A percentile compares a stretch with the other conserved stretches of the same genome.
These are phyloP conservation scores for Lerista edwardsae DNA, from an alignment of 2,797 vertebrate species.

Conservation along the genomic window DNA sequence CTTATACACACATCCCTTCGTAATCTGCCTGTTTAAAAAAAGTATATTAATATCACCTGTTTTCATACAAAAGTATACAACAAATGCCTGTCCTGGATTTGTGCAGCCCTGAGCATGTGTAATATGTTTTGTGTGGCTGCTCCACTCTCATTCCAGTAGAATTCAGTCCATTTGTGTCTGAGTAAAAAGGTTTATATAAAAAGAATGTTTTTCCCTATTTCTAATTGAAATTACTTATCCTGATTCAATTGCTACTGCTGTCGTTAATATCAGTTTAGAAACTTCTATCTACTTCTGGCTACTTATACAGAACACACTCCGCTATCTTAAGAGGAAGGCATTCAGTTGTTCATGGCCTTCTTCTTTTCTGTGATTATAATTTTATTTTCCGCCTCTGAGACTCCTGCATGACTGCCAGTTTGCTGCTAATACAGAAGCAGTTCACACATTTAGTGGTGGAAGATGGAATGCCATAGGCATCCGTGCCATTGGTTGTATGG, in stretches of 20 bases:
- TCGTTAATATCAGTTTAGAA: not conserved
- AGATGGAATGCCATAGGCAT: not conserved
- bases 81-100: not conserved
- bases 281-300: not conserved
- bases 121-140: accelerated
- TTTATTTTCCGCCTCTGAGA: not conserved
- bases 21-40: not conserved
- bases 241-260: not conserved
- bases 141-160: not conserved
- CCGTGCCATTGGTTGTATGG: no score
- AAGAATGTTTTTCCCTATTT: not conserved
- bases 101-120: not conserved
- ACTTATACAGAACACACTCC: not conserved
- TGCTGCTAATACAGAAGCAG: not conserved
- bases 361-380: no score
- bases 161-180: not conserved
- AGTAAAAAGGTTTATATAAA: not conserved
- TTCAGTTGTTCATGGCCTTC: not conserved
- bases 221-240: not conserved
- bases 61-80: not conserved
- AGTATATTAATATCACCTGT: not conserved
- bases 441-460: not conserved
- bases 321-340: not conserved
- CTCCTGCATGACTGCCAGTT: not conserved
- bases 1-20: slow-evolving; percentile 12